phyloP scores from a whole-genome alignment of 2,797 vertebrate species.

The Cetoscarus ocellatus region DNA sequence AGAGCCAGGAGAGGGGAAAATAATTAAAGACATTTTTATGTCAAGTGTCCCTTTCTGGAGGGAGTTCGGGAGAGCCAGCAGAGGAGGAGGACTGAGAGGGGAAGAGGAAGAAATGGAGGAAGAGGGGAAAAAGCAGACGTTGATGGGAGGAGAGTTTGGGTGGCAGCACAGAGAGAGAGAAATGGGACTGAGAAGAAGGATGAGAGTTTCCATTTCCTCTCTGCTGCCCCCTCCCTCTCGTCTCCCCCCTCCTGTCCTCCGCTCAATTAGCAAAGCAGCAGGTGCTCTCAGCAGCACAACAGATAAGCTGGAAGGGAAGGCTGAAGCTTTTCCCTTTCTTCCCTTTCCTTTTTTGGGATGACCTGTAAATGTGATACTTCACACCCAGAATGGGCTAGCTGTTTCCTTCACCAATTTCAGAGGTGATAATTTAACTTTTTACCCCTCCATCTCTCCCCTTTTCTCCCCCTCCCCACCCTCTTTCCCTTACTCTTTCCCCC shows the following conservation, averaged over 20 bases:
- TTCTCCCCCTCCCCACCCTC: neutral
- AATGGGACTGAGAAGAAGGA: conserved; percentile 66
- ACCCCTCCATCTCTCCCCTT: conserved; percentile 62
- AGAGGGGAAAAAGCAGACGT: conserved; percentile 53
- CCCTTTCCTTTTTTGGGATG: conserved; percentile 84
- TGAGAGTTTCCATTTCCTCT: conserved; percentile 80
- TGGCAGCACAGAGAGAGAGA: conserved; percentile 35
- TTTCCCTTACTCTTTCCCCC: conserved; percentile 6
- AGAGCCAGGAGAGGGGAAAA: conserved; percentile 80
- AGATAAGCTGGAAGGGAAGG: conserved; percentile 87
- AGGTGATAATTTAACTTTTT: conserved; percentile 96
- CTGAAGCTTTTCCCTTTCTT: conserved; percentile 82
- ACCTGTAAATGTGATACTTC: conserved; percentile 92
- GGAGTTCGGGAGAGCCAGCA: conserved; percentile 72
- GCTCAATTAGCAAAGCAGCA: conserved; percentile 98
- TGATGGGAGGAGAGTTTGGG: conserved; percentile 46
- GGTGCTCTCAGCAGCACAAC: conserved; percentile 90
- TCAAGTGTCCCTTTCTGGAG: conserved; percentile 88
- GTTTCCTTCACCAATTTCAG: conserved; percentile 92
- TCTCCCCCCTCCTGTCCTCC: conserved; percentile 76
- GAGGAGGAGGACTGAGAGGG: conserved; percentile 50
- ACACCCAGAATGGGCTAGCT: conserved; percentile 92
- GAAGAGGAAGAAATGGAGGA: conserved; percentile 55
- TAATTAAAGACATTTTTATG: conserved; percentile 94
- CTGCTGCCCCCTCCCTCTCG: conserved; percentile 71